Evolutionary conservation across 92 coral and sea anemone species (phyloP).

Genomic region (Palythoa grandiflora): DNA sequence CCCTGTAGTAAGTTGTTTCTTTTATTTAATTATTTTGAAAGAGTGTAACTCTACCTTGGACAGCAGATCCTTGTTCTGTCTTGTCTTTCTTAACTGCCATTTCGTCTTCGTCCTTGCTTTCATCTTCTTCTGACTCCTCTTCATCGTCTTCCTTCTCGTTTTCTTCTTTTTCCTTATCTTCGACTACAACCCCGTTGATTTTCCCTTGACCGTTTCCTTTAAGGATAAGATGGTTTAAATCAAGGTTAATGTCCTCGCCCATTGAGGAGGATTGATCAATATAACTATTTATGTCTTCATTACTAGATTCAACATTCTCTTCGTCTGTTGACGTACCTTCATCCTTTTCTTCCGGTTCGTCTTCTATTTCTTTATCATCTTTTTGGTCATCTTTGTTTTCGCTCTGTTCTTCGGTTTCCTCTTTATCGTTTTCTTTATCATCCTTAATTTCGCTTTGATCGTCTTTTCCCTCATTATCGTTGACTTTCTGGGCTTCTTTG

Average conservation of each 20-base stretch:
- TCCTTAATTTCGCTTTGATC: constrained; percentile 64
- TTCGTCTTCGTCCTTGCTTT: constrained; percentile 22
- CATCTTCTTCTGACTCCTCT: constrained; percentile 32
- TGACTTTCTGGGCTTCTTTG: constrained; percentile 59
- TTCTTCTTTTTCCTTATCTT: constrained; percentile 63
- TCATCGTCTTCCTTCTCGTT: constrained; percentile 16
- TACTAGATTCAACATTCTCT: constrained; percentile 53
- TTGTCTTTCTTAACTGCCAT: constrained; percentile 29
- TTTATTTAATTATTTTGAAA: neutral
- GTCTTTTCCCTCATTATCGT: constrained; percentile 62
- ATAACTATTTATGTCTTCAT: constrained; percentile 58
- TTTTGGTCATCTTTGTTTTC: constrained; percentile 54
- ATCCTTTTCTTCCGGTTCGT: constrained; percentile 39
- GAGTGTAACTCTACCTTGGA: constrained; percentile 15
- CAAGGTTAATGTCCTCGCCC: constrained; percentile 67
- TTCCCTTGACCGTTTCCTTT: constrained; percentile 74
- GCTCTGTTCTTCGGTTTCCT: constrained; percentile 44
- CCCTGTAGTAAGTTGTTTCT: neutral
- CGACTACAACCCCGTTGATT: constrained; percentile 65
- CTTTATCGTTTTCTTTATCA: constrained; percentile 30
- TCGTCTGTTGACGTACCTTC: constrained; percentile 50
- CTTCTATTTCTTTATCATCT: constrained; percentile 4
- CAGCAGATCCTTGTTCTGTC: constrained; percentile 12
- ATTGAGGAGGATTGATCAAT: constrained; percentile 47
- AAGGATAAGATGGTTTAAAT: constrained; percentile 70